Evolutionary conservation across 2,888 invertebrate genomes (phyloP).

Genomic region (Stratiomys singularior): DNA sequence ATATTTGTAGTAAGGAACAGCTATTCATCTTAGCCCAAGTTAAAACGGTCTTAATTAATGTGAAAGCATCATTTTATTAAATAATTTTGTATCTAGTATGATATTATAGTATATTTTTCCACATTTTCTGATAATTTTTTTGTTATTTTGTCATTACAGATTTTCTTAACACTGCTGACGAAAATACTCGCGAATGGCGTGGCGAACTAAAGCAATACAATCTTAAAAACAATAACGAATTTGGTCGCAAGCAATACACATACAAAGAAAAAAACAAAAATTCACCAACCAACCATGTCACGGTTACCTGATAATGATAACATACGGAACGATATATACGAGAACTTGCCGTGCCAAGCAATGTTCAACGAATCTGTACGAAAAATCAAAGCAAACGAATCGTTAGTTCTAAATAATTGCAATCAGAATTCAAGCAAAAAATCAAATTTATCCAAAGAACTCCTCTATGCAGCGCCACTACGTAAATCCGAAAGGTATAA

Average conservation of each 20-base stretch:
- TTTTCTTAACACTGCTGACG: background rate
- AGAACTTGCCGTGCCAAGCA: slow-evolving; percentile 65
- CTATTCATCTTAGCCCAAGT: too few species aligned
- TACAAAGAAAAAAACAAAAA: too few species aligned
- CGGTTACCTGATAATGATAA: slow-evolving; percentile 65
- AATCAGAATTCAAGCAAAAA: slow-evolving; percentile 55
- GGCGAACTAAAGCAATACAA: slow-evolving; percentile 3
- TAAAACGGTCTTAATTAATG: too few species aligned
- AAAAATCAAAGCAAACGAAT: slow-evolving; percentile 59
- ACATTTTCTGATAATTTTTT: background rate
- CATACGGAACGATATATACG: slow-evolving; percentile 65
- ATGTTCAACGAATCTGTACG: slow-evolving; percentile 66
- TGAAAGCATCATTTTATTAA: too few species aligned
- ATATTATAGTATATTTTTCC: background rate
- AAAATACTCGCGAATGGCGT: background rate
- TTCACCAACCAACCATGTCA: slow-evolving; percentile 57
- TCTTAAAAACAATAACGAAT: slow-evolving; percentile 1
- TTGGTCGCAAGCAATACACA: slow-evolving; percentile 13
- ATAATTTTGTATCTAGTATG: too few species aligned
- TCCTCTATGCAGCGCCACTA: slow-evolving; percentile 64
- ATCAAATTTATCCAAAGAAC: slow-evolving; percentile 61
- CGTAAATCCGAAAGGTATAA: slow-evolving; percentile 65
- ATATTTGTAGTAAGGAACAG: too few species aligned
- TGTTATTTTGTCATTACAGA: background rate
- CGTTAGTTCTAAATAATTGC: slow-evolving; percentile 57